Evolutionary conservation across 1,140 invertebrate genomes (phyloP), one percentile per base, ranked within the genome.

Genomic region (Drosophila lacertosa): DNA sequence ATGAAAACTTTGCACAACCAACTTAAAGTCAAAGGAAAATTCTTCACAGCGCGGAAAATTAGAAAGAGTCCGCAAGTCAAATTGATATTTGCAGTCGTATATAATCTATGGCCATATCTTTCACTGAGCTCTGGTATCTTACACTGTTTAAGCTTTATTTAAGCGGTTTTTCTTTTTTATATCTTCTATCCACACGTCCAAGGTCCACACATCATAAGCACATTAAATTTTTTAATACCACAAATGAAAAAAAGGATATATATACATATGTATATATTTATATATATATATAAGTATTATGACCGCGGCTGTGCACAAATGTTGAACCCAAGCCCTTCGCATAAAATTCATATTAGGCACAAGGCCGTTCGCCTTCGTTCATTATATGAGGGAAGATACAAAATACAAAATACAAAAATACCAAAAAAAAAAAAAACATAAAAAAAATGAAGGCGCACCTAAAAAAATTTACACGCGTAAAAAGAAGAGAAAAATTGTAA

Each of bases 301-400:
- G 72, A 50, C 60, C 45, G 33, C 16, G 57, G 32, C 45, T 44
- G 24, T 39, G 55, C 45, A 22, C 13, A 55, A 57, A 26, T 75
- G 40, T 32, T 59, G 45, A 69, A 39, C 72, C 16, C 50, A 64
- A 66, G 39, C 68, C 71, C 75, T 68, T 81, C 64, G 73, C 77
- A 84, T 81, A 86, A 86, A 86, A 80, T 68, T 84, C 81, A 86
- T 86, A 84, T 84, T 84, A 84, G 81, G 81, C 77, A 77, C 77
- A 81, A 86, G 81, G 81, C 77, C 81, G 29, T 47, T 51, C 29
- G 45, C 15, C 24, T 67, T 67, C 48, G 35, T 48, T 67, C 54
- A 60, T 67, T 54, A 54, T 72, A 72, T 71, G 45, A 53, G n/a
- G n/a, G 47, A 48, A 82, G 79, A 82, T 77, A 83, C 62, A 63